Evolutionary conservation across 2,113 vertebrate species (phyloP).

Genomic region (Alligator mississippiensis): DNA sequence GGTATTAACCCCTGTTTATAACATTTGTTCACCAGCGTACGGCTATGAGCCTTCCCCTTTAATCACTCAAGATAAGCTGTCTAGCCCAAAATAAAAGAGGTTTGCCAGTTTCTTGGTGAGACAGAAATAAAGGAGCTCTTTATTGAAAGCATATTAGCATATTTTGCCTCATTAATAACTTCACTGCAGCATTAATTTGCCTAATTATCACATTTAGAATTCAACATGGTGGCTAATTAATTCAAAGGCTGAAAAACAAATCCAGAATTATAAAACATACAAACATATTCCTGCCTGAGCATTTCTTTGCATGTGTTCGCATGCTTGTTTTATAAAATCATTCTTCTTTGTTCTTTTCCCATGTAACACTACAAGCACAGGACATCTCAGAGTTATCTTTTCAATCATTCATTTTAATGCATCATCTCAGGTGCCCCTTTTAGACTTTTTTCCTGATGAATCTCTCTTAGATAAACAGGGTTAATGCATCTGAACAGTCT

Average conservation of each 20-base stretch:
- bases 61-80: slow-evolving; percentile 79
- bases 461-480: slow-evolving; percentile 39
- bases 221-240: slow-evolving; percentile 84
- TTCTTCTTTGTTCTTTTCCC: slow-evolving; percentile 24
- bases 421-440: slow-evolving; percentile 39
- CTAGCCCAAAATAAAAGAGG: slow-evolving; percentile 79
- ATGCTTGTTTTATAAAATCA: slow-evolving; percentile 2
- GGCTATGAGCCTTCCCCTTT: slow-evolving; percentile 54
- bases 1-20: slow-evolving; percentile 76
- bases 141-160: slow-evolving; percentile 85
- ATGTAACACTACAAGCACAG: slow-evolving; percentile 30
- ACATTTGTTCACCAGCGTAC: slow-evolving; percentile 57
- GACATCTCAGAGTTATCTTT: slow-evolving; percentile 39
- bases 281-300: slow-evolving; percentile 16
- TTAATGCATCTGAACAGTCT: slow-evolving; percentile 37
- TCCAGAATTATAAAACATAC: slow-evolving; percentile 67
- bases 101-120: slow-evolving; percentile 78
- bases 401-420: slow-evolving; percentile 50
- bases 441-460: slow-evolving; percentile 42
- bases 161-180: slow-evolving; percentile 87
- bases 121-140: slow-evolving; percentile 76
- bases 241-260: slow-evolving; percentile 74
- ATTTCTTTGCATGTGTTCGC: not conserved
- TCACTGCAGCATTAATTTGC: slow-evolving; percentile 84
- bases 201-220: slow-evolving; percentile 86